These are phyloP conservation scores for Neolamprologus devosi DNA, from an alignment of 2,113 vertebrate genomes.

Conservation along the genomic window DNA sequence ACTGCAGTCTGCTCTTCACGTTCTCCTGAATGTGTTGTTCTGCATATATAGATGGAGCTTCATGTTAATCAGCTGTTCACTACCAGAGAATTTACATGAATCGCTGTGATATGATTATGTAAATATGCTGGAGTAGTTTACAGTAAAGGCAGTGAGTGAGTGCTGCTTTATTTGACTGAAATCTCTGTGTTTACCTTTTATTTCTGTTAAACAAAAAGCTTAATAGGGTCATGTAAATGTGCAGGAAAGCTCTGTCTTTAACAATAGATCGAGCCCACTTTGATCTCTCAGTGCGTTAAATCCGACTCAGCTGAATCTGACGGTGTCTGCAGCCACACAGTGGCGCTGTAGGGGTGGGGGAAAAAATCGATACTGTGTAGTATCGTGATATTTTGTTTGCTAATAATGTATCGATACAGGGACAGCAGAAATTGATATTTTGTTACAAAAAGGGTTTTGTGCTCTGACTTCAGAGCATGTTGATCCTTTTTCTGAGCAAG, in stretches of 20 bases:
- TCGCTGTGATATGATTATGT: background rate
- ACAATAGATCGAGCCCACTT: background rate
- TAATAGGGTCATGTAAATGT: background rate
- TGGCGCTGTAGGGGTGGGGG: fast-evolving
- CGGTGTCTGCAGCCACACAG: background rate
- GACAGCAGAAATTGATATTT: too few species aligned
- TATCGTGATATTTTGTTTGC: too few species aligned
- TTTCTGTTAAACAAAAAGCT: background rate
- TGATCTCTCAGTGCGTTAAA: background rate
- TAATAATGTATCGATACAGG: too few species aligned
- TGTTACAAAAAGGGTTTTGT: too few species aligned
- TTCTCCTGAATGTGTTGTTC: background rate
- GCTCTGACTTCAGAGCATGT: too few species aligned
- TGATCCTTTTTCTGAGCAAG: too few species aligned
- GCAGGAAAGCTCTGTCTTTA: background rate
- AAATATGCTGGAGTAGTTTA: background rate
- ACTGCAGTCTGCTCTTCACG: background rate
- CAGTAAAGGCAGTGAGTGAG: background rate
- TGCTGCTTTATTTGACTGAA: background rate
- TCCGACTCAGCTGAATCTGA: background rate
- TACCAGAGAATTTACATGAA: background rate
- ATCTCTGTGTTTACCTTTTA: background rate
- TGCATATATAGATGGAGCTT: background rate
- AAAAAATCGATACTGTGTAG: too few species aligned
- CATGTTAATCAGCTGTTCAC: background rate